Percentiles rank a stretch among this genome's conserved stretches.
These are phyloP conservation scores for Aeoliscus strigatus DNA, from an alignment of 2,797 vertebrate genomes.

Conservation along the genomic window DNA sequence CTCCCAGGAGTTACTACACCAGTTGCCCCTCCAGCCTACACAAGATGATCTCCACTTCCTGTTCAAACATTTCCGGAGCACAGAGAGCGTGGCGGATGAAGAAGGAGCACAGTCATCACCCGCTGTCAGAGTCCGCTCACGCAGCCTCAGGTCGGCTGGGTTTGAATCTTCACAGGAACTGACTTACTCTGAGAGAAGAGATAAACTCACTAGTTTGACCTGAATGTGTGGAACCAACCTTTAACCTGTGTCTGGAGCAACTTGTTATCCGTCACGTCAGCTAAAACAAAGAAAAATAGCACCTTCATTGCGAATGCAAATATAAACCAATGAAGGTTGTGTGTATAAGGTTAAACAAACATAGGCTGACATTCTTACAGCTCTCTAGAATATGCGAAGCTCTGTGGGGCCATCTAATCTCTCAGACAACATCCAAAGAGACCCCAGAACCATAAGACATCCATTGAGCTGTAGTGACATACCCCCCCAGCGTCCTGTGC, in stretches of 20 bases:
- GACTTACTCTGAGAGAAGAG: not conserved
- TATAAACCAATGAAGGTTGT: too few relatives aligned
- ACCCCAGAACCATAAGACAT: too few relatives aligned
- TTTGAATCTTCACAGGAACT: not conserved
- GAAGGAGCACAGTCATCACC: slow-evolving; percentile 73
- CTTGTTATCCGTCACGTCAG: too few relatives aligned
- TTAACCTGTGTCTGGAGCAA: too few relatives aligned
- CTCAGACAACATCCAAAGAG: too few relatives aligned
- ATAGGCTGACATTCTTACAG: too few relatives aligned
- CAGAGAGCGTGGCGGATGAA: slow-evolving; percentile 84
- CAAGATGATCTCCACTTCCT: slow-evolving; percentile 89
- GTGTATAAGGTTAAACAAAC: too few relatives aligned
- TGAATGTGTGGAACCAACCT: slow-evolving; percentile 6
- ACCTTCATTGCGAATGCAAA: too few relatives aligned
- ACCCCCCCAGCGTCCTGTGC: not conserved
- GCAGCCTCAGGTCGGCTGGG: slow-evolving; percentile 83
- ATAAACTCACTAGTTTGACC: slow-evolving; percentile 2
- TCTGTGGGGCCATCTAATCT: too few relatives aligned
- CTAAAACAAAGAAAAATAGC: too few relatives aligned
- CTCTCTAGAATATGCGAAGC: too few relatives aligned
- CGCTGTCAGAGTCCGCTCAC: slow-evolving; percentile 79
- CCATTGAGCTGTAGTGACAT: too few relatives aligned
- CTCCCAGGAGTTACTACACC: slow-evolving; percentile 89
- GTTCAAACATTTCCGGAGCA: slow-evolving; percentile 91
- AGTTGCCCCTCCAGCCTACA: slow-evolving; percentile 89